These are phyloP conservation scores for Drosophila neocordata DNA, from an alignment of 1,140 invertebrate species.

Conservation along the genomic window DNA sequence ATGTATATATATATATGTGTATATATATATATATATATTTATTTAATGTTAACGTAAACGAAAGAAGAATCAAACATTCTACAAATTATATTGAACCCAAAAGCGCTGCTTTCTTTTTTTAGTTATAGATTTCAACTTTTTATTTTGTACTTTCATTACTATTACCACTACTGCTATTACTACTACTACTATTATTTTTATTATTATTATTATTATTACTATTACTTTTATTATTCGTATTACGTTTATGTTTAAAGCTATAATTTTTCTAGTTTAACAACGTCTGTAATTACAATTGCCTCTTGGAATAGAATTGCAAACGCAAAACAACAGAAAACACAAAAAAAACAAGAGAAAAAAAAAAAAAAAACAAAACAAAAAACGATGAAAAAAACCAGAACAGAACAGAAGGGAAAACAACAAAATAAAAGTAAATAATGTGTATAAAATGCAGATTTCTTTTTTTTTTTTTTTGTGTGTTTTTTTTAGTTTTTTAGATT, in stretches of 20 bases:
- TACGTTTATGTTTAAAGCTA: slow-evolving; percentile 75
- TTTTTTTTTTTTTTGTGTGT: slow-evolving; percentile 23
- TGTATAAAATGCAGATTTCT: slow-evolving; percentile 60
- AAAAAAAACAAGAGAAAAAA: not conserved
- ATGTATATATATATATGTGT: not conserved
- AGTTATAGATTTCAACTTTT: slow-evolving; percentile 50
- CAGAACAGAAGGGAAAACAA: slow-evolving; percentile 6
- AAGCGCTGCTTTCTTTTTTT: slow-evolving; percentile 44
- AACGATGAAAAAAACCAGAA: too few relatives aligned
- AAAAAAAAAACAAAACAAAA: too few relatives aligned
- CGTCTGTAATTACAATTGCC: slow-evolving; percentile 67
- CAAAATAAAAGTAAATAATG: slow-evolving; percentile 65
- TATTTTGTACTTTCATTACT: slow-evolving; percentile 32
- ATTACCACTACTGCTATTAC: slow-evolving; percentile 16
- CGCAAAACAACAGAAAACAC: slow-evolving; percentile 21
- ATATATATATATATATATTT: too few relatives aligned
- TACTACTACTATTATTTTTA: slow-evolving; percentile 21
- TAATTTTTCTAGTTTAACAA: slow-evolving; percentile 54
- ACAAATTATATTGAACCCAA: slow-evolving; percentile 9
- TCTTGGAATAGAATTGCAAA: slow-evolving; percentile 59
- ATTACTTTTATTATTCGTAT: slow-evolving; percentile 62
- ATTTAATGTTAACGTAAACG: slow-evolving; percentile 8
- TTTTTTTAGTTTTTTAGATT: not conserved
- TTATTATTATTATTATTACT: slow-evolving; percentile 49
- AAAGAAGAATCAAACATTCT: slow-evolving; percentile 4